Evolutionary conservation across 2,797 vertebrate species (phyloP).

Genomic region (Phrynocephalus guinanensis): DNA sequence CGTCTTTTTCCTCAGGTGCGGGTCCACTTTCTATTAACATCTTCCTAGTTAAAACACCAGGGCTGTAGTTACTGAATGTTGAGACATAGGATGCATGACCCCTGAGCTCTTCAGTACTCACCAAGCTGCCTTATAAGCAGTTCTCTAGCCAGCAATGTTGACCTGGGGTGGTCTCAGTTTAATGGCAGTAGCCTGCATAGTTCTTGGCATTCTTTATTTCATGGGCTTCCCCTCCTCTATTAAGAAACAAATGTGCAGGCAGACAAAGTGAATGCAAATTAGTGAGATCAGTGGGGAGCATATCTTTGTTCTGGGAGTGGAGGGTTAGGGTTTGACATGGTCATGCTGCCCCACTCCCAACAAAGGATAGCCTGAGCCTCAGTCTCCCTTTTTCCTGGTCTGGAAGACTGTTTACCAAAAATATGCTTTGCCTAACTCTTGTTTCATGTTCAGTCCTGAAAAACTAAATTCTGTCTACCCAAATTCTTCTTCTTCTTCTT

Average conservation of each 20-base stretch:
- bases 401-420: conserved; percentile 4
- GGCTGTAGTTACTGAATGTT: neutral
- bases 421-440: neutral
- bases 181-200: neutral
- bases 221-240: neutral
- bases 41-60: neutral
- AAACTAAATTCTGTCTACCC: neutral
- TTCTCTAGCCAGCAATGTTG: neutral
- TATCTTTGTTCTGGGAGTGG: neutral
- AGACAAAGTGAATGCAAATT: neutral
- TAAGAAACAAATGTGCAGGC: neutral
- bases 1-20: too few species aligned
- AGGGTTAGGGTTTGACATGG: neutral
- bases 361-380: neutral
- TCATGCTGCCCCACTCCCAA: neutral
- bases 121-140: neutral
- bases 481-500: conserved; percentile 2
- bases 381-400: neutral
- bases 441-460: conserved; percentile 6
- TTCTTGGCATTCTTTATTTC: neutral
- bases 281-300: neutral
- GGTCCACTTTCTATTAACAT: neutral
- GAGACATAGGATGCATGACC: neutral
- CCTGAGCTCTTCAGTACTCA: neutral
- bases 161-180: neutral